A percentile compares a stretch with the other conserved stretches of the same genome.
Evolutionary conservation across 2,888 invertebrate genomes (phyloP).

Genomic region (Caenorhabditis zanzibari): DNA sequence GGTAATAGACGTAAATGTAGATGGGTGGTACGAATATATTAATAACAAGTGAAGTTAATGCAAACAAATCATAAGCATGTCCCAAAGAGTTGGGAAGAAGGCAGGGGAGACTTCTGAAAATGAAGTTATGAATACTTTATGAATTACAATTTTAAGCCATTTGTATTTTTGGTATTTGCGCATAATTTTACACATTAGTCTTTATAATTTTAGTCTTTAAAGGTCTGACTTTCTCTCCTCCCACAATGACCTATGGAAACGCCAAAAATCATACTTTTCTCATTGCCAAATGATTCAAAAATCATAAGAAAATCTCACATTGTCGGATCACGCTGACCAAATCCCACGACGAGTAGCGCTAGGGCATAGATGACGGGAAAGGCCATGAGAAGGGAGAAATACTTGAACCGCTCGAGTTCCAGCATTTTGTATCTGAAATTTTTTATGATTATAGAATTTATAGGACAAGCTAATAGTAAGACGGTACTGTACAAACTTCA

Average conservation of each 20-base stretch:
- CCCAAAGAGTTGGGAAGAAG: constrained; percentile 43
- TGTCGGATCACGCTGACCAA: constrained; percentile 39
- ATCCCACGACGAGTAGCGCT: constrained; percentile 31
- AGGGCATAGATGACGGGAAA: constrained; percentile 42
- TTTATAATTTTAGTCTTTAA: too few relatives aligned
- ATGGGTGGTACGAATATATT: constrained; percentile 51
- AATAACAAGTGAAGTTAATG: constrained; percentile 32
- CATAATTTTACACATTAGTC: too few relatives aligned
- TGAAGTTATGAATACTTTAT: too few relatives aligned
- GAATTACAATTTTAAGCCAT: too few relatives aligned
- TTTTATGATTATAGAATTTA: not conserved
- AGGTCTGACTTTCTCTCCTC: too few relatives aligned
- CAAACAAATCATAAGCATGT: constrained; percentile 46
- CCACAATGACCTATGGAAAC: too few relatives aligned
- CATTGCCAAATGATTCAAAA: too few relatives aligned
- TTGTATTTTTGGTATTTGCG: too few relatives aligned
- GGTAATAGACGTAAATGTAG: constrained; percentile 30
- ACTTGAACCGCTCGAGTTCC: constrained; percentile 35
- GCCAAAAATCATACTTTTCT: not conserved
- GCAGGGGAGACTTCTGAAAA: constrained; percentile 39
- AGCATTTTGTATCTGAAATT: constrained; percentile 37
- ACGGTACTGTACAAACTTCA: too few relatives aligned
- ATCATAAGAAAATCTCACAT: constrained; percentile 19
- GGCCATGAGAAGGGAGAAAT: constrained; percentile 27
- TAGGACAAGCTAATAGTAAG: too few relatives aligned